Evolutionary conservation across 2,888 invertebrate genomes (phyloP).

Genomic region (Temnothorax unifasciatus): DNA sequence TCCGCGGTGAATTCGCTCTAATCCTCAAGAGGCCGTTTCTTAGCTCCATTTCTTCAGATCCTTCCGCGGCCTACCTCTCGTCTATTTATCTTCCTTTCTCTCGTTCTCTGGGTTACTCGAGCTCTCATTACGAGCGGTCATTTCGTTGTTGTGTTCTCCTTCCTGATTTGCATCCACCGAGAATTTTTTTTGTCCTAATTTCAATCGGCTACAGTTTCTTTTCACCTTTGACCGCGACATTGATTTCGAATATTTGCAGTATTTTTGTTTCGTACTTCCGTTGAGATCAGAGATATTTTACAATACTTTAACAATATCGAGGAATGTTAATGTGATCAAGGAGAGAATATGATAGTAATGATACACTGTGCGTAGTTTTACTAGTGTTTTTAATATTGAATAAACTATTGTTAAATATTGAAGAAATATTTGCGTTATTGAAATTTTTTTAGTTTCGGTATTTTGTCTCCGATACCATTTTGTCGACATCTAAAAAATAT

Average conservation of each 20-base stretch:
- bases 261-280: not conserved
- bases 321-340: not conserved
- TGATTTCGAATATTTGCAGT: not conserved
- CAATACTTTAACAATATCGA: not conserved
- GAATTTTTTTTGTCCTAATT: not conserved
- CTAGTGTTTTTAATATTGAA: not conserved
- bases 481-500: not conserved
- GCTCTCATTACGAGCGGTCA: constrained; percentile 31
- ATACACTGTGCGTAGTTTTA: not conserved
- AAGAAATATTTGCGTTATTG: not conserved
- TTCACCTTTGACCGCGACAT: not conserved
- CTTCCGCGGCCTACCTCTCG: constrained; percentile 40
- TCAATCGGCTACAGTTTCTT: constrained; percentile 16
- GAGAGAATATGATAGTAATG: not conserved
- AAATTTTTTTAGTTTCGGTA: not conserved
- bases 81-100: constrained; percentile 44
- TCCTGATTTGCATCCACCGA: constrained; percentile 28
- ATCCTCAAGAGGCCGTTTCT: constrained; percentile 62
- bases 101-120: constrained; percentile 61
- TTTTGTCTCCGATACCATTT: not conserved
- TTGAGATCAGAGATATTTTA: not conserved
- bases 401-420: not conserved
- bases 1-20: constrained; percentile 74
- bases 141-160: constrained; percentile 30
- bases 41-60: constrained; percentile 49